Conservation (phyloP, 2,113 vertebrate genomes). For the Chionomys nivalis region DNA sequence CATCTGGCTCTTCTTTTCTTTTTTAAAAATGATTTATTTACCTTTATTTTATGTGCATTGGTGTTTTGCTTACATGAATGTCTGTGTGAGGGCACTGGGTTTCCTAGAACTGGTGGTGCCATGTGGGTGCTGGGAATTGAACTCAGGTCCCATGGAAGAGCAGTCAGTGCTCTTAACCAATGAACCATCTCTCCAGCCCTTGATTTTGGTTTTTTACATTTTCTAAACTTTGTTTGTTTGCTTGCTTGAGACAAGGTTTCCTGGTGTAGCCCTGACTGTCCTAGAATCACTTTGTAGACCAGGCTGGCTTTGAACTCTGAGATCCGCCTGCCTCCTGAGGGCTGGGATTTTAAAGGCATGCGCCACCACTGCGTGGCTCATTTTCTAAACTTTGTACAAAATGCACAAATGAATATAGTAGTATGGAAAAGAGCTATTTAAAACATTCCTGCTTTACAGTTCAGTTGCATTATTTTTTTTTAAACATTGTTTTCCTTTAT, state of each 20-base stretch:
- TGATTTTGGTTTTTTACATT: background rate
- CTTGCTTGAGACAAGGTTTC: background rate
- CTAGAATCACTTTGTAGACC: background rate
- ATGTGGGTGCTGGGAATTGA: background rate
- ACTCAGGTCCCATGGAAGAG: background rate
- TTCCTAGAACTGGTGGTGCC: background rate
- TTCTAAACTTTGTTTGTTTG: background rate
- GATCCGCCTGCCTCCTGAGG: background rate
- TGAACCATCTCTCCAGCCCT: background rate
- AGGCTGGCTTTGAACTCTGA: no score
- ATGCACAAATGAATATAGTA: background rate
- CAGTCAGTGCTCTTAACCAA: background rate
- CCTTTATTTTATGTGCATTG: background rate
- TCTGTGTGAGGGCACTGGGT: background rate
- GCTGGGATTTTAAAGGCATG: background rate
- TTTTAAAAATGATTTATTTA: background rate
- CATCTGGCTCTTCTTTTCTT: no score
- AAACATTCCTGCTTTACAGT: conserved; percentile 39
- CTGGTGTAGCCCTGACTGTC: background rate
- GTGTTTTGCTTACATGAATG: background rate
- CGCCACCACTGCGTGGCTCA: background rate
- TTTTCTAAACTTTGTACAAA: background rate
- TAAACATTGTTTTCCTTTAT: conserved; percentile 44
- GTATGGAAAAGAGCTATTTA: conserved; percentile 17
- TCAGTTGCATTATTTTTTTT: background rate